Evolutionary conservation across 2,797 vertebrate species (phyloP).

Genomic region (Salmo trutta): DNA sequence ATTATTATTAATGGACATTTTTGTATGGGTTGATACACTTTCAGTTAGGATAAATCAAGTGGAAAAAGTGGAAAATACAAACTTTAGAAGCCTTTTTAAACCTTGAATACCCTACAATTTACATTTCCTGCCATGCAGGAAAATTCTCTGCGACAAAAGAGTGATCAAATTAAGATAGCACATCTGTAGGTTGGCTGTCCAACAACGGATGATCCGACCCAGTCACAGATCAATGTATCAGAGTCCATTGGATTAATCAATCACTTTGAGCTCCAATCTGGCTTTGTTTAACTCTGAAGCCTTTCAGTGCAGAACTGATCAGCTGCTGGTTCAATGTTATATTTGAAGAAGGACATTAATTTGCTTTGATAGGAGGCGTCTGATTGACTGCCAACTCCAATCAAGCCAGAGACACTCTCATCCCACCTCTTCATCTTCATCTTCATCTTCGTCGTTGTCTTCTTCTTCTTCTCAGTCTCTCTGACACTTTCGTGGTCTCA

Average conservation of each 20-base stretch:
- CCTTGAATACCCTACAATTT: too few species aligned
- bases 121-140: too few species aligned
- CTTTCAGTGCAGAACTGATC: background rate
- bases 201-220: background rate
- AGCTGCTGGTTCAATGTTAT: background rate
- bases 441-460: background rate
- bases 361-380: background rate
- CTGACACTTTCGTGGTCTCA: too few species aligned
- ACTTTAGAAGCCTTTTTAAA: too few species aligned
- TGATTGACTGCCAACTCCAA: background rate
- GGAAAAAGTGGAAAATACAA: too few species aligned
- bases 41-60: too few species aligned
- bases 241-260: background rate
- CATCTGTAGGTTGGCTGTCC: too few species aligned
- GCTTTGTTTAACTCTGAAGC: background rate
- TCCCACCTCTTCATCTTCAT: background rate
- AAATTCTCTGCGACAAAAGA: too few species aligned
- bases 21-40: too few species aligned
- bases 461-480: slow-evolving; percentile 11
- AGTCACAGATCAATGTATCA: background rate
- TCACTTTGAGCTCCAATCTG: background rate
- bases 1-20: too few species aligned
- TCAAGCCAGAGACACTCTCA: background rate
- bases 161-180: too few species aligned
- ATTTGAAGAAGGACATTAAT: background rate